These are phyloP conservation scores for Apodemia hepburni DNA, from an alignment of 2,888 invertebrate genomes.

Conservation along the genomic window DNA sequence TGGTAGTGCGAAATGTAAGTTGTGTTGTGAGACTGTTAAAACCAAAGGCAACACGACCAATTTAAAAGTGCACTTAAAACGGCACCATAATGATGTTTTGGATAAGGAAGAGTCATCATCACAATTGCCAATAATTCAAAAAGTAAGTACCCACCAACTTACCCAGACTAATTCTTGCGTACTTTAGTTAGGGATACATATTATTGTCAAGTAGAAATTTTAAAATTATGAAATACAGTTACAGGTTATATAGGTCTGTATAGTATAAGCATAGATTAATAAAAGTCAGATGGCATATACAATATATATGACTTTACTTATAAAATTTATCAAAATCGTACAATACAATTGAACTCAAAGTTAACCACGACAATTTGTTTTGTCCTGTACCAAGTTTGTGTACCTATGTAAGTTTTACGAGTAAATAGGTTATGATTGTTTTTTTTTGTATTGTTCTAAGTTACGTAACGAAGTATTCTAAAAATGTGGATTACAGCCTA, in stretches of 20 bases:
- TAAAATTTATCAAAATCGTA: slow-evolving; percentile 4
- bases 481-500: slow-evolving; percentile 4
- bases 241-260: slow-evolving; percentile 4
- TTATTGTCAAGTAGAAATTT: slow-evolving; percentile 4
- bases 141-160: slow-evolving; percentile 8
- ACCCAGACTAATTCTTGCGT: slow-evolving; percentile 4
- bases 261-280: slow-evolving; percentile 4
- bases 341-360: slow-evolving; percentile 2
- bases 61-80: slow-evolving; percentile 3
- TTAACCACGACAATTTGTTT: slow-evolving; percentile 4
- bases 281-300: slow-evolving; percentile 4
- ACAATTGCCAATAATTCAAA: neutral
- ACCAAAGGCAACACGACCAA: slow-evolving; percentile 7
- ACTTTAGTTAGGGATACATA: slow-evolving; percentile 4
- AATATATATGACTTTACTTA: slow-evolving; percentile 4
- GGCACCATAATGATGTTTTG: slow-evolving; percentile 7
- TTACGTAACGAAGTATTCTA: slow-evolving; percentile 4
- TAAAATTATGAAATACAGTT: slow-evolving; percentile 4
- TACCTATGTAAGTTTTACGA: slow-evolving; percentile 4
- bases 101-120: neutral
- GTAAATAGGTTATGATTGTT: slow-evolving; percentile 4
- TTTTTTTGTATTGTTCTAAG: slow-evolving; percentile 4
- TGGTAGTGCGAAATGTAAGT: slow-evolving; percentile 4
- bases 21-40: slow-evolving; percentile 6
- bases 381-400: slow-evolving; percentile 4